These are phyloP conservation scores for Ophioderma brevispina DNA, from an alignment of 35 echinoderm and acorn worm species.

Conservation along the genomic window DNA sequence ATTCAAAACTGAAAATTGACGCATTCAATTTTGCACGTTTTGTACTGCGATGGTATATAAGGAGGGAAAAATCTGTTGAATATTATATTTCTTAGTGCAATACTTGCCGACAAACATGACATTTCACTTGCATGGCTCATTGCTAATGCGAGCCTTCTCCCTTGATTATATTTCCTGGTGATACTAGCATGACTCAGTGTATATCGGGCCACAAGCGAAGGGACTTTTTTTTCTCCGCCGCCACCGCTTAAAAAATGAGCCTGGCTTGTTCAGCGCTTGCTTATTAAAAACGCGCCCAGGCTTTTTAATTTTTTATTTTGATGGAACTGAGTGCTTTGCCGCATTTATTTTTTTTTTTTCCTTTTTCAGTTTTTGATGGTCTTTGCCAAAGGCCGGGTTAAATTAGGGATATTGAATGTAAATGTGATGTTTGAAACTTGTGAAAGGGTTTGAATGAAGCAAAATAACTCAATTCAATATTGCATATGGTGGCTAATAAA, in stretches of 20 bases:
- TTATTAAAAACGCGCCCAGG: background rate
- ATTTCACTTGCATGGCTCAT: background rate
- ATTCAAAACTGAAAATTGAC: too few species aligned
- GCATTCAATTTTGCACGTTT: too few species aligned
- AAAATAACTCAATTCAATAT: too few species aligned
- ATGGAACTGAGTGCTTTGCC: background rate
- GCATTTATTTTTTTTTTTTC: background rate
- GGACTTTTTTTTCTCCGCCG: background rate
- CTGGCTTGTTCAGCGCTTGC: background rate
- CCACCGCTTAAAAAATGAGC: background rate
- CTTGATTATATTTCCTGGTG: background rate
- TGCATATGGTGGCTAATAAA: too few species aligned
- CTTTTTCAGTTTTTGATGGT: too few species aligned
- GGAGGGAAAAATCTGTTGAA: too few species aligned
- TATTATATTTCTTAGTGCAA: too few species aligned
- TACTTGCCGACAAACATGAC: background rate
- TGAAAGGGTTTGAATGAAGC: too few species aligned
- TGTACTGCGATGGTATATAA: too few species aligned
- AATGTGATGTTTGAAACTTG: too few species aligned
- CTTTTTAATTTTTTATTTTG: conserved; percentile 8
- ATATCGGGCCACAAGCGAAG: background rate
- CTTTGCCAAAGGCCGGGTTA: too few species aligned
- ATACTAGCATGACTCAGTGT: background rate
- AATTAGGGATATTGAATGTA: too few species aligned
- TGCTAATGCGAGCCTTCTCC: background rate